Evolutionary conservation across 2,113 vertebrate genomes (phyloP).

Genomic region (Emberiza fucata): DNA sequence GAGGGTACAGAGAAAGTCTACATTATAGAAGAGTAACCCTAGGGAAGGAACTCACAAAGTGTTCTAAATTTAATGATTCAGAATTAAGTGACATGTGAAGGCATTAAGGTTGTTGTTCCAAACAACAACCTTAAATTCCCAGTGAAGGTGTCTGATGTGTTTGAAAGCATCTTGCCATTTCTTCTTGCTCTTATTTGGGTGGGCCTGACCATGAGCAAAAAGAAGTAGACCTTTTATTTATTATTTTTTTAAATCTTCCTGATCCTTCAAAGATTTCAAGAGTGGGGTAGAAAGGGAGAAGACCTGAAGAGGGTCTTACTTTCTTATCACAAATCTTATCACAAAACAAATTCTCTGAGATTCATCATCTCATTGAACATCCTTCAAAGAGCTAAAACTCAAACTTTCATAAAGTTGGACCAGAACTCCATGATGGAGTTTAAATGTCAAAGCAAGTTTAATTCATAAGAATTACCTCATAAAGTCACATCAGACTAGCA

Average conservation of each 20-base stretch:
- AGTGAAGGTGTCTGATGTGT: background rate
- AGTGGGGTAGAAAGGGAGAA: background rate
- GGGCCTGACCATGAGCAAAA: background rate
- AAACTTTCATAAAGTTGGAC: background rate
- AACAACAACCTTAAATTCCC: background rate
- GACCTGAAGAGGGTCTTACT: background rate
- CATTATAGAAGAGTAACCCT: background rate
- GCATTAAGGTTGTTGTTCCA: no score
- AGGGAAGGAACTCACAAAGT: background rate
- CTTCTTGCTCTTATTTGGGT: background rate
- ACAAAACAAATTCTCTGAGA: background rate
- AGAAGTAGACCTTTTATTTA: background rate
- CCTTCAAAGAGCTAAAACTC: background rate
- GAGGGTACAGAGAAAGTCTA: background rate
- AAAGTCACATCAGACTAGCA: background rate
- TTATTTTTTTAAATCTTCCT: background rate
- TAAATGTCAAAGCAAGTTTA: background rate
- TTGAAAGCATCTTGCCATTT: background rate
- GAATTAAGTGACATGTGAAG: background rate
- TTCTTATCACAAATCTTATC: background rate
- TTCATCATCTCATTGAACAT: background rate
- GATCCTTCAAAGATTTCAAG: background rate
- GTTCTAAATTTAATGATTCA: background rate
- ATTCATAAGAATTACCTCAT: background rate
- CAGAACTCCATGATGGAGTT: background rate